Evolutionary conservation across 2,888 invertebrate species (phyloP).

Genomic region (Ernsta delagoae): DNA sequence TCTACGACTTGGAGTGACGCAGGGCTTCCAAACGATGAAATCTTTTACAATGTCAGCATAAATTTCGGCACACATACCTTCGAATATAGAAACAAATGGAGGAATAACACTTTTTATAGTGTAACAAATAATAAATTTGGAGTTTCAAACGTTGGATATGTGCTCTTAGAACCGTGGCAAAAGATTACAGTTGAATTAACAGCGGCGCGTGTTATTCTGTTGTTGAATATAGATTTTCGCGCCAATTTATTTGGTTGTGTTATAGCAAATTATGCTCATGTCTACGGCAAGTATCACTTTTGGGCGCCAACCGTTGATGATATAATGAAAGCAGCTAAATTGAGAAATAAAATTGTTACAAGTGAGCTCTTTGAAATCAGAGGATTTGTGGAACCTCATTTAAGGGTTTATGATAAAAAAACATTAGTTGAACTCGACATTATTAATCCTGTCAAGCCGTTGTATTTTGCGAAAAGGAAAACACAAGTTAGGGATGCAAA

Average conservation of each 20-base stretch:
- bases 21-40: slow-evolving; percentile 56
- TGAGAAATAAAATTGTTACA: slow-evolving; percentile 60
- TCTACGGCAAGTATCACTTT: slow-evolving; percentile 69
- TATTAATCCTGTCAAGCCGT: slow-evolving; percentile 34
- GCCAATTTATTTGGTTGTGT: slow-evolving; percentile 58
- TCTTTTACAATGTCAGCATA: slow-evolving; percentile 52
- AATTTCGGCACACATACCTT: slow-evolving; percentile 50
- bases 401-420: slow-evolving; percentile 54
- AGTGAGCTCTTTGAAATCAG: slow-evolving; percentile 60
- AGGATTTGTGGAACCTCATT: slow-evolving; percentile 58
- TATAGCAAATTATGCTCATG: slow-evolving; percentile 57
- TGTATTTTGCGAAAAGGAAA: slow-evolving; percentile 16
- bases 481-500: not conserved
- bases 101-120: slow-evolving; percentile 47
- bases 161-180: slow-evolving; percentile 55
- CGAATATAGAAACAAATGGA: slow-evolving; percentile 57
- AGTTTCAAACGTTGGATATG: slow-evolving; percentile 45
- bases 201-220: slow-evolving; percentile 55
- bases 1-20: slow-evolving; percentile 55
- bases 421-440: slow-evolving; percentile 47
- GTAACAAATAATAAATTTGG: slow-evolving; percentile 50
- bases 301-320: slow-evolving; percentile 60
- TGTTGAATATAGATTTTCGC: slow-evolving; percentile 56
- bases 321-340: slow-evolving; percentile 55
- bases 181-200: slow-evolving; percentile 51